These are phyloP conservation scores for Geopemphigus sp. DNA, from an alignment of 1,140 invertebrate genomes.

Conservation along the genomic window DNA sequence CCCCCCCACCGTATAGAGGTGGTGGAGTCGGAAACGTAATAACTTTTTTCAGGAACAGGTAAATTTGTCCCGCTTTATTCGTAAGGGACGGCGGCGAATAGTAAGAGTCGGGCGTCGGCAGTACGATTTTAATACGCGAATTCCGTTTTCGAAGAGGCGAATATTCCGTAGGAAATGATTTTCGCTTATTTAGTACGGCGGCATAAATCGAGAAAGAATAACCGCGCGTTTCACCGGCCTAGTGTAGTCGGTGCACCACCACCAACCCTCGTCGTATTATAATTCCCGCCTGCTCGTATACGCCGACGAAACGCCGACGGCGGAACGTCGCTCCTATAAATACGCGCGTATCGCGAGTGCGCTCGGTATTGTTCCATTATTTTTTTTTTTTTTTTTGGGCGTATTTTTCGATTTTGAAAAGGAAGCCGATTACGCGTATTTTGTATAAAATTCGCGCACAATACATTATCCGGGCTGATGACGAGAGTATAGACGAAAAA, in stretches of 20 bases:
- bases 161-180: constrained; percentile 28
- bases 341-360: no score
- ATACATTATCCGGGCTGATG: neutral
- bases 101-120: no score
- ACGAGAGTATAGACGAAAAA: constrained; percentile 1
- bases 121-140: no score
- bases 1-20: no score
- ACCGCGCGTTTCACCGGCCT: no score
- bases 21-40: no score
- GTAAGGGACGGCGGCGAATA: no score
- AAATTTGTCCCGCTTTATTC: no score
- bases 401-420: constrained; percentile 34
- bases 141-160: neutral
- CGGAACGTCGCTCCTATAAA: neutral
- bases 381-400: no score
- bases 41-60: no score
- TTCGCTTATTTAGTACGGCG: neutral
- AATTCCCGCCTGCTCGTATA: no score
- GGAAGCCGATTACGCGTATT: constrained; percentile 15
- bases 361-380: constrained; percentile 7
- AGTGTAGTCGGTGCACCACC: no score
- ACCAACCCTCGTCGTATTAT: neutral
- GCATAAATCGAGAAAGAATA: neutral
- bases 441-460: neutral
- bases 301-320: neutral